A percentile compares a stretch with the other conserved stretches of the same genome.
Conservation (phyloP, 1,140 invertebrate species). For the Drosophila lacertosa region DNA sequence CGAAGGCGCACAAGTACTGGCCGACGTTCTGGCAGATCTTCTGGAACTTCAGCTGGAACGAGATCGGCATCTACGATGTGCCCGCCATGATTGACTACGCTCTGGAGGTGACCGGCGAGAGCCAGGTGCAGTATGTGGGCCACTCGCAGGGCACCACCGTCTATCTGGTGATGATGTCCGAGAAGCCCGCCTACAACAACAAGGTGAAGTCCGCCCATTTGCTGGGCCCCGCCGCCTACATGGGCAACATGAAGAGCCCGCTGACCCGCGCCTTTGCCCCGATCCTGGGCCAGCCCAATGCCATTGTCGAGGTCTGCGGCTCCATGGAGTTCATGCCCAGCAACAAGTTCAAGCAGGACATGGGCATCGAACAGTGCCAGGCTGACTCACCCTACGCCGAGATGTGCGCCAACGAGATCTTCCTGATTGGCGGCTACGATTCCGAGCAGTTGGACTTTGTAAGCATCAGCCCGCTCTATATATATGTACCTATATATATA, state of each 20-base stretch:
- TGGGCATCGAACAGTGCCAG: constrained; percentile 84
- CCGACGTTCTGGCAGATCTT: constrained; percentile 76
- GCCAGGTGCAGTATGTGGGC: constrained; percentile 87
- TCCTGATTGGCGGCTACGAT: constrained; percentile 85
- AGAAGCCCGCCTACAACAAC: constrained; percentile 85
- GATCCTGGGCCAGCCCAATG: constrained; percentile 72
- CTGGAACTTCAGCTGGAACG: constrained; percentile 88
- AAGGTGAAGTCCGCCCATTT: constrained; percentile 86
- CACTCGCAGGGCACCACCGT: constrained; percentile 87
- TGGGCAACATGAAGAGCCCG: constrained; percentile 81
- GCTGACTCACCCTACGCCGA: constrained; percentile 81
- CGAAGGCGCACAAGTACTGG: constrained; percentile 85
- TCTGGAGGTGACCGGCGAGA: constrained; percentile 85
- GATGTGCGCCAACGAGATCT: constrained; percentile 86
- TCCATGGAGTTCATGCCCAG: constrained; percentile 86
- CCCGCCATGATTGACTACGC: constrained; percentile 89
- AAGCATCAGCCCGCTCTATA: constrained; percentile 35
- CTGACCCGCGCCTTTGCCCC: constrained; percentile 74
- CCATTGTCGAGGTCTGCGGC: constrained; percentile 84
- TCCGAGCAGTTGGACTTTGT: constrained; percentile 82
- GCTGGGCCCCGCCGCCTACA: constrained; percentile 86
- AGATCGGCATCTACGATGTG: constrained; percentile 90
- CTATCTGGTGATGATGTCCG: constrained; percentile 86
- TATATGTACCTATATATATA: neutral
- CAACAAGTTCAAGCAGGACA: constrained; percentile 82